phyloP scores from a whole-genome alignment of 2,113 vertebrate genomes.

The Indri indri region DNA sequence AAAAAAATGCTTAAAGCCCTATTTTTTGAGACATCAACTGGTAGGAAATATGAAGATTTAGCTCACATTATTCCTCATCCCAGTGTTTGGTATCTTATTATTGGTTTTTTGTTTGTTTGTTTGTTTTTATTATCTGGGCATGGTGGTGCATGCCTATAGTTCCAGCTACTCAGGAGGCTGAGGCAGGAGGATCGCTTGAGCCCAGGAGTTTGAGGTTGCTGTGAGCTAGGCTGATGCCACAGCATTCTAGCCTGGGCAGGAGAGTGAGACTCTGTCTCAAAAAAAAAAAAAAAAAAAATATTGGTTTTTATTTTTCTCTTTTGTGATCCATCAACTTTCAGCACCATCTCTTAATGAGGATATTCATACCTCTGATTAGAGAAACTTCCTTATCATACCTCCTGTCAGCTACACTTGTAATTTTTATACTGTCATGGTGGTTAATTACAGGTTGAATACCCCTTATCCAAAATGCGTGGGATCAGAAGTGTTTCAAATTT shows the following conservation, averaged over 20 bases:
- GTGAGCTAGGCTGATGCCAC: no score
- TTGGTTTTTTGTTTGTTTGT: neutral
- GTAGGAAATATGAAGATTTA: neutral
- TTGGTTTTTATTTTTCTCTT: neutral
- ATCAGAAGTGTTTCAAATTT: neutral
- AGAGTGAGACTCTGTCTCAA: no score
- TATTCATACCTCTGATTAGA: neutral
- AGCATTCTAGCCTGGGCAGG: no score
- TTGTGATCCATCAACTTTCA: neutral
- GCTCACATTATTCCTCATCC: neutral
- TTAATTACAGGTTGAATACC: neutral
- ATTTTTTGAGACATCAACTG: neutral
- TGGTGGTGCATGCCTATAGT: no score
- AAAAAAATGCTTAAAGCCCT: neutral
- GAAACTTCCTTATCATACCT: neutral
- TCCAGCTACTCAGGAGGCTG: no score
- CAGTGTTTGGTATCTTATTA: neutral
- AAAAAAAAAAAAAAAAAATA: no score
- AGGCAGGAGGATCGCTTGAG: no score
- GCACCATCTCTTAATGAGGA: neutral
- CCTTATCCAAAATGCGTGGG: neutral
- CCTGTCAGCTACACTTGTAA: neutral
- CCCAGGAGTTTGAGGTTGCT: no score
- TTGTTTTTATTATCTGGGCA: no score
- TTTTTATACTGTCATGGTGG: neutral